These are phyloP conservation scores for Lithophane leautieri DNA, from an alignment of 2,888 invertebrate genomes.

Conservation along the genomic window DNA sequence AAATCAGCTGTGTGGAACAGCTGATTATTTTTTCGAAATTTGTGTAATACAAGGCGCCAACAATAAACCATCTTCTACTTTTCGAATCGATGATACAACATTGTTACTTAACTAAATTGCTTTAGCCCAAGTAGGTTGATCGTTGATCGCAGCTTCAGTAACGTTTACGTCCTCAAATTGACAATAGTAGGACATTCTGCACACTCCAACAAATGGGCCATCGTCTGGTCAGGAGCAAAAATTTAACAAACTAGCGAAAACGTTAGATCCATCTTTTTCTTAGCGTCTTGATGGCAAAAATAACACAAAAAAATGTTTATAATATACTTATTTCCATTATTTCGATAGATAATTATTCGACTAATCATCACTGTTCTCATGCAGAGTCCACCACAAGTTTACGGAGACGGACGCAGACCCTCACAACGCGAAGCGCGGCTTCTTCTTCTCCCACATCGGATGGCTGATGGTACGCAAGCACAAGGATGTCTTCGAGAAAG, in stretches of 20 bases:
- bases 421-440: slow-evolving; percentile 96
- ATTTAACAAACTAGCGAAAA: background rate
- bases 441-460: slow-evolving; percentile 98
- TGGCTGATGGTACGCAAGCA: slow-evolving; percentile 97
- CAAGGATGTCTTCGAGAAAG: slow-evolving; percentile 96
- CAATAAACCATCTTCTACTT: background rate
- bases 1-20: too few relatives aligned
- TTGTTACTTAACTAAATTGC: background rate
- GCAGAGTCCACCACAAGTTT: slow-evolving; percentile 96
- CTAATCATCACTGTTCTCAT: slow-evolving; percentile 19
- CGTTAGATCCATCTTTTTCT: background rate
- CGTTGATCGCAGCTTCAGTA: background rate
- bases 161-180: background rate
- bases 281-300: background rate
- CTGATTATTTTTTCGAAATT: too few relatives aligned
- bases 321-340: background rate
- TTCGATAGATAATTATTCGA: background rate
- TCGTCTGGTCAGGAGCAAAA: background rate
- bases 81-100: background rate
- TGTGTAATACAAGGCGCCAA: background rate
- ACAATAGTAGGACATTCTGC: background rate
- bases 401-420: slow-evolving; percentile 97
- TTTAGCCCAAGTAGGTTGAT: background rate
- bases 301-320: background rate
- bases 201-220: background rate